These are phyloP conservation scores for Anagrus nilaparvatae DNA, from an alignment of 1,140 invertebrate genomes.

Conservation along the genomic window DNA sequence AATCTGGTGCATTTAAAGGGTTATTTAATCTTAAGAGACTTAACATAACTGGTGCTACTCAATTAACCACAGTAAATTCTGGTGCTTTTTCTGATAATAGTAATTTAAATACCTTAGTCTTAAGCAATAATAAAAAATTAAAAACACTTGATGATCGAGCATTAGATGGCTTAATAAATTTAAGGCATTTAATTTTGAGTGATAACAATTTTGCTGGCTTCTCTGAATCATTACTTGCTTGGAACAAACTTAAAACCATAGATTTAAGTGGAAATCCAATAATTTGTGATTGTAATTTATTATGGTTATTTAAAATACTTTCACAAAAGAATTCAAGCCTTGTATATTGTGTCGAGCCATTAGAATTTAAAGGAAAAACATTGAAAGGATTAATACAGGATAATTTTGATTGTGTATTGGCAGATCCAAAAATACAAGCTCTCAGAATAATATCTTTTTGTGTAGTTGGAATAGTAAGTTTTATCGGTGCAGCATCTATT, in stretches of 20 bases:
- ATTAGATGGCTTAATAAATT: slow-evolving; percentile 63
- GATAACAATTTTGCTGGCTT: slow-evolving; percentile 71
- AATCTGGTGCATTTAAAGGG: slow-evolving; percentile 62
- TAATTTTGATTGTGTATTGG: slow-evolving; percentile 67
- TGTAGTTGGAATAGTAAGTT: slow-evolving; percentile 53
- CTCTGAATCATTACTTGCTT: slow-evolving; percentile 63
- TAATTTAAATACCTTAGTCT: slow-evolving; percentile 65
- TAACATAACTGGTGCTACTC: slow-evolving; percentile 63
- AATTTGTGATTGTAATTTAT: slow-evolving; percentile 65
- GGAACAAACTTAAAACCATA: slow-evolving; percentile 63
- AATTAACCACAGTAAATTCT: slow-evolving; percentile 58
- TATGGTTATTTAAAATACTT: slow-evolving; percentile 71
- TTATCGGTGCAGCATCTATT: slow-evolving; percentile 58
- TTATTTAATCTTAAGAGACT: slow-evolving; percentile 63
- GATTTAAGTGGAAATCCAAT: slow-evolving; percentile 77
- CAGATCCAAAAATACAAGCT: slow-evolving; percentile 62
- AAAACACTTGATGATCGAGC: slow-evolving; percentile 60
- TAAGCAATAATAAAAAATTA: slow-evolving; percentile 68
- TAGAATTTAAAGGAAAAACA: slow-evolving; percentile 55
- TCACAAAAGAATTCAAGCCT: slow-evolving; percentile 60
- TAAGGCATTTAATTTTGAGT: slow-evolving; percentile 61
- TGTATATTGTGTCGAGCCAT: slow-evolving; percentile 63
- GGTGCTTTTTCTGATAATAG: slow-evolving; percentile 69
- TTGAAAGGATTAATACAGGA: slow-evolving; percentile 59
- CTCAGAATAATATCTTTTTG: slow-evolving; percentile 65